Percentiles rank a stretch among this genome's conserved stretches.
These are phyloP conservation scores for Sclerurus mexicanus DNA, from an alignment of 2,113 vertebrate genomes.

Conservation along the genomic window DNA sequence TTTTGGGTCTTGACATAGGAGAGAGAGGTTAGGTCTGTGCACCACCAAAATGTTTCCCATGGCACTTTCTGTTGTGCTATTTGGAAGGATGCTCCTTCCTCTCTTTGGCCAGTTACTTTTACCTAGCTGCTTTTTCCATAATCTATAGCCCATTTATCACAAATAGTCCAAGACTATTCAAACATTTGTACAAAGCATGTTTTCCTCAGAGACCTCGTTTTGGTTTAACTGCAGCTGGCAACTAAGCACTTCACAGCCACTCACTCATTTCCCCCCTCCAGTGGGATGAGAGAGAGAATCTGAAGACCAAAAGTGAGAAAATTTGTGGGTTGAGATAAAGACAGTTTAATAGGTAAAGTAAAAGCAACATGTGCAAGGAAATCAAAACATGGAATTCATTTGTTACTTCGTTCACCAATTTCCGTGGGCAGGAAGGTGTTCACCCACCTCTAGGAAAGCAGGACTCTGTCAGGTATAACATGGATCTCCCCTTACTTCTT, in stretches of 20 bases:
- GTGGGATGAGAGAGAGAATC: neutral
- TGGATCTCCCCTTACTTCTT: neutral
- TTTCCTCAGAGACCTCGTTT: neutral
- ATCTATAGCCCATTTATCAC: neutral
- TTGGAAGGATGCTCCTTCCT: neutral
- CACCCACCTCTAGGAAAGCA: neutral
- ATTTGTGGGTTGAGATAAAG: neutral
- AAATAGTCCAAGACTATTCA: neutral
- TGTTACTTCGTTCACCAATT: neutral
- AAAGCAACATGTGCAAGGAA: neutral
- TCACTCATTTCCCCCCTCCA: accelerated
- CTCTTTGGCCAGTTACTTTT: neutral
- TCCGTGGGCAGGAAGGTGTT: neutral
- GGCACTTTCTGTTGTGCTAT: neutral
- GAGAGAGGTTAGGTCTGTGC: neutral
- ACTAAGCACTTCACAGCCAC: neutral
- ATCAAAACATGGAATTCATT: neutral
- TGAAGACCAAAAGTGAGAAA: neutral
- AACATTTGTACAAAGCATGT: neutral
- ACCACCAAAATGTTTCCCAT: accelerated
- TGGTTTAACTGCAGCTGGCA: neutral
- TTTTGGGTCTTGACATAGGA: neutral
- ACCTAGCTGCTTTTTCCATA: neutral
- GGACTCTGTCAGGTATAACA: accelerated
- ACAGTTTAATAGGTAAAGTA: neutral